Conservation (phyloP, 2,113 vertebrate species). For the Microcebus murinus region DNA sequence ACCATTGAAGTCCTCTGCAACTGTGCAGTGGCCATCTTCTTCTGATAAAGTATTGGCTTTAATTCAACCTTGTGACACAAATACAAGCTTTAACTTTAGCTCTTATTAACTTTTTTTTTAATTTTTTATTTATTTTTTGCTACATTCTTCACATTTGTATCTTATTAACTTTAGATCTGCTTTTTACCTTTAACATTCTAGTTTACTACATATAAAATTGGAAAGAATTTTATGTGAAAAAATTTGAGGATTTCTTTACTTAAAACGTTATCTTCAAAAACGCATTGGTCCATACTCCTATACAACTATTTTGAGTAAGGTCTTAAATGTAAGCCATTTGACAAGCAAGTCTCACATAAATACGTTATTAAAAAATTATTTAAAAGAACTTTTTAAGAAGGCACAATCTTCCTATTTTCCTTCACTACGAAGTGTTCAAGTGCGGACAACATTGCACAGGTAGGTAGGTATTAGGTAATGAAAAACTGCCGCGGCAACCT, state of each 20-base stretch:
- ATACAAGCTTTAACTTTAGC: conserved; percentile 44
- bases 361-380: neutral
- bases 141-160: no score
- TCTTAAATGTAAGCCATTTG: neutral
- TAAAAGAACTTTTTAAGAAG: neutral
- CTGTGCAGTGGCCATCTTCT: conserved; percentile 88
- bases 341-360: neutral
- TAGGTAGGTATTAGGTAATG: neutral
- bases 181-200: neutral
- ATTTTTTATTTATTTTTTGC: no score
- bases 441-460: no score
- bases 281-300: neutral
- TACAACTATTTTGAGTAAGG: neutral
- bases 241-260: neutral
- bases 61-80: conserved; percentile 64
- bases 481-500: neutral
- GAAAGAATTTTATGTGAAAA: neutral
- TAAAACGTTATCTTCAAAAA: conserved; percentile 12
- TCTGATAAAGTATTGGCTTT: conserved; percentile 50
- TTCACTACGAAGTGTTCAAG: neutral
- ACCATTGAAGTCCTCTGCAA: conserved; percentile 82
- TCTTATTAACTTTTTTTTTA: conserved; percentile 20
- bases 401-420: neutral
- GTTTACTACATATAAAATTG: neutral
- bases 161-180: conserved; percentile 1